phyloP scores from a whole-genome alignment of 2,113 vertebrate genomes.

The Copsychus sechellarum region DNA sequence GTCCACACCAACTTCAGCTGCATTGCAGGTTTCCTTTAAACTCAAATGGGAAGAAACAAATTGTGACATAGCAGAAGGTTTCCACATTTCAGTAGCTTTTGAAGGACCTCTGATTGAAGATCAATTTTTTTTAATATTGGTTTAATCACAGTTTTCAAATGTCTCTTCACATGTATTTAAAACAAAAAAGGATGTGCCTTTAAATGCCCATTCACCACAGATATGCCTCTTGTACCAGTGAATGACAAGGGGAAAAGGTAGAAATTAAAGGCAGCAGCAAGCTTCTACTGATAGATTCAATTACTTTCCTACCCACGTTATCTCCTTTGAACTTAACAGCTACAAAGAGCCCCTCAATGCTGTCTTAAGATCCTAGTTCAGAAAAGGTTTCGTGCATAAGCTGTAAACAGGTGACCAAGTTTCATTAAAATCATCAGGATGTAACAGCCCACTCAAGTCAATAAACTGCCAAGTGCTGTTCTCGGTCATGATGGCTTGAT shows the following conservation, averaged over 20 bases:
- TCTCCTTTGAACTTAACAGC: neutral
- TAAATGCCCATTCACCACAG: neutral
- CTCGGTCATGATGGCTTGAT: conserved; percentile 3
- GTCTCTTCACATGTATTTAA: neutral
- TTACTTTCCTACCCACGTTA: neutral
- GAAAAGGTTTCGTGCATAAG: neutral
- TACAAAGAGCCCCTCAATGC: neutral
- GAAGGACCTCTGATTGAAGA: neutral
- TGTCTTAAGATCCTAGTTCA: neutral
- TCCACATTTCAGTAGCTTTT: neutral
- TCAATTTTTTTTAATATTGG: neutral
- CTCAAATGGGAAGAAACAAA: neutral
- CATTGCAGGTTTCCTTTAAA: neutral
- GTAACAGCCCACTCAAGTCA: conserved; percentile 15
- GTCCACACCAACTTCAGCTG: fast-evolving
- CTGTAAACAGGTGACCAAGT: conserved; percentile 20
- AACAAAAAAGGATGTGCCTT: neutral
- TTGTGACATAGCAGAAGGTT: neutral
- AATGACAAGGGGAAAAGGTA: neutral
- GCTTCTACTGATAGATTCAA: neutral
- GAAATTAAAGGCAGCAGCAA: neutral
- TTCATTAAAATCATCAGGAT: conserved; percentile 1
- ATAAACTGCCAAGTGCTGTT: conserved; percentile 27
- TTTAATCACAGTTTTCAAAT: neutral
- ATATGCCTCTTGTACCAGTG: neutral